Evolutionary conservation across 2,797 vertebrate species (phyloP).

Genomic region (Enteromius radiatus): DNA sequence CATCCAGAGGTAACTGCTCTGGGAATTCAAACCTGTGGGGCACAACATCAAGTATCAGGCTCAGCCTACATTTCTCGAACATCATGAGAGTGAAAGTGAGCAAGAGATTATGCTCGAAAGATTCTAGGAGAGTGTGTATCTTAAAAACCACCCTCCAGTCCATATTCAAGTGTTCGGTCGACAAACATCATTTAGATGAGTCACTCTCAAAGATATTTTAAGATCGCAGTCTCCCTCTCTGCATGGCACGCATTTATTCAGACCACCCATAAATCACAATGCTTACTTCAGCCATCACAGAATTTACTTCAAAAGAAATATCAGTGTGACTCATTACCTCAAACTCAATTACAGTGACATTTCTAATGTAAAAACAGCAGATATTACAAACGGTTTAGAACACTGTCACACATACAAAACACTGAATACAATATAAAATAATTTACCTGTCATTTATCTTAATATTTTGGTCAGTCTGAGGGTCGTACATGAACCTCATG

Average conservation of each 20-base stretch:
- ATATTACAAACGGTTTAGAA: background rate
- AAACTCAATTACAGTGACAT: background rate
- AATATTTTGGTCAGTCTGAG: slow-evolving; percentile 99
- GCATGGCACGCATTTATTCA: slow-evolving; percentile 9
- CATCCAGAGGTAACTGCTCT: slow-evolving; percentile 95
- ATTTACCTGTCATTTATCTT: slow-evolving; percentile 97
- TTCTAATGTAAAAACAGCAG: background rate
- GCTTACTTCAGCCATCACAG: background rate
- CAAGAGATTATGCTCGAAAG: background rate
- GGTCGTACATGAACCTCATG: slow-evolving; percentile 99
- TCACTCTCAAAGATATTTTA: slow-evolving; percentile 55
- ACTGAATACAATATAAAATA: background rate
- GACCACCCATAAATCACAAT: background rate
- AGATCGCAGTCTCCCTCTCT: slow-evolving; percentile 46
- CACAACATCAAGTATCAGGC: background rate
- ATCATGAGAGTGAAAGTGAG: background rate
- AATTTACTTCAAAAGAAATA: background rate
- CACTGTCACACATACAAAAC: background rate
- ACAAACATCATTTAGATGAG: slow-evolving; percentile 57
- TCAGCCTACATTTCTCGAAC: background rate
- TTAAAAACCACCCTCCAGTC: slow-evolving; percentile 10
- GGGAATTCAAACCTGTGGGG: slow-evolving; percentile 93
- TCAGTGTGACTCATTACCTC: background rate
- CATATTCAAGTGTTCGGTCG: background rate
- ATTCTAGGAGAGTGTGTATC: slow-evolving; percentile 23